Evolutionary conservation across 2,888 invertebrate species (phyloP).

Genomic region (Drosophila paracracens): DNA sequence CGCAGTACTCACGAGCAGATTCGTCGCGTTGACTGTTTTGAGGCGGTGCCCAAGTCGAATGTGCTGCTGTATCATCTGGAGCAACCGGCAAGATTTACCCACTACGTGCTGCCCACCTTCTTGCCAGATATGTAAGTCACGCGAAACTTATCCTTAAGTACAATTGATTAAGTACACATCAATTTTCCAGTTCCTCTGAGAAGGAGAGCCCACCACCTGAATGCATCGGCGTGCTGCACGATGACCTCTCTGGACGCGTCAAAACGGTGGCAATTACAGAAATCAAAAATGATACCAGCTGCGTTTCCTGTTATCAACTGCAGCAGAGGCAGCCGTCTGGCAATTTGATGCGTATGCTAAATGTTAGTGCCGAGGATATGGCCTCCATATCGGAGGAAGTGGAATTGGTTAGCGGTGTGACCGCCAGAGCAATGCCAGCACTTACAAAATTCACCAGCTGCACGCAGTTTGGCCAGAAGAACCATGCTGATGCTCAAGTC

Average conservation of each 20-base stretch:
- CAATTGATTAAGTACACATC: fast-evolving
- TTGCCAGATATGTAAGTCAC: constrained; percentile 86
- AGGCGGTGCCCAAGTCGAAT: constrained; percentile 87
- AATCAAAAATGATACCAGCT: constrained; percentile 55
- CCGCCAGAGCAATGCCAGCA: constrained; percentile 37
- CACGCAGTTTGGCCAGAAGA: constrained; percentile 73
- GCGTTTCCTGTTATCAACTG: constrained; percentile 78
- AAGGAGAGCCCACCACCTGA: constrained; percentile 82
- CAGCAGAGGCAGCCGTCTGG: constrained; percentile 68
- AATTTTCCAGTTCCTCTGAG: constrained; percentile 6
- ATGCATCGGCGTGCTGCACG: constrained; percentile 88
- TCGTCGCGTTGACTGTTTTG: constrained; percentile 87
- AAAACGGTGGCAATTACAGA: constrained; percentile 86
- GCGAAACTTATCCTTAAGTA: not conserved
- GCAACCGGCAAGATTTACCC: constrained; percentile 87
- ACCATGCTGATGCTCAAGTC: constrained; percentile 37
- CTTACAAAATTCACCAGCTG: constrained; percentile 76
- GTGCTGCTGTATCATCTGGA: constrained; percentile 88
- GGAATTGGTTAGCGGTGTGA: constrained; percentile 55
- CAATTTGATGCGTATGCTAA: constrained; percentile 63
- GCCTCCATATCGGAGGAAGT: constrained; percentile 73
- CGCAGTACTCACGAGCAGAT: constrained; percentile 90
- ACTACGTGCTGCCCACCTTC: constrained; percentile 89
- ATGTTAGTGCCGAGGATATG: constrained; percentile 75
- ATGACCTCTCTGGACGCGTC: constrained; percentile 86